phyloP scores from a whole-genome alignment of 2,113 vertebrate genomes.

The Willisornis vidua region DNA sequence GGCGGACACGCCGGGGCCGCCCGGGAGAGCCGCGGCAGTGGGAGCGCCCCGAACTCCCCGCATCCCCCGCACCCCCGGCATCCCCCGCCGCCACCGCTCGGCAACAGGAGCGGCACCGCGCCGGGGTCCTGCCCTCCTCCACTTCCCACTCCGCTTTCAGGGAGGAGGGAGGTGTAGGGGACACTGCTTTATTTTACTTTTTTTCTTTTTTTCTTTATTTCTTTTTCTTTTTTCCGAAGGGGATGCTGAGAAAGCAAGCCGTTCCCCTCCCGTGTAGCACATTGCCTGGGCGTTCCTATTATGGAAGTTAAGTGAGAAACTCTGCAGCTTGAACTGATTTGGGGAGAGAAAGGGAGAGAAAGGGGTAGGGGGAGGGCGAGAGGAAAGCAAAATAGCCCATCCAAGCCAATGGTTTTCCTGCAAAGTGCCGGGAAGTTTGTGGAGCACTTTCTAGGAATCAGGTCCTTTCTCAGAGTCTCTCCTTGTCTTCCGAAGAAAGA shows the following conservation, averaged over 20 bases:
- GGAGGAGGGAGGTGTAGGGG: background rate
- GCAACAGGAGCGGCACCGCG: background rate
- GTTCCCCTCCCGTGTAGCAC: constrained; percentile 28
- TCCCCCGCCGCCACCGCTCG: background rate
- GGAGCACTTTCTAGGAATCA: constrained; percentile 76
- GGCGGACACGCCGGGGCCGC: constrained; percentile 2
- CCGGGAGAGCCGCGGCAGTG: constrained; percentile 6
- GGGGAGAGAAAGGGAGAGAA: constrained; percentile 28
- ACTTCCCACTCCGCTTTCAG: constrained; percentile 37
- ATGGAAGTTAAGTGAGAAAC: constrained; percentile 76
- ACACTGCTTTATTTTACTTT: background rate
- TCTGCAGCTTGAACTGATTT: constrained; percentile 70
- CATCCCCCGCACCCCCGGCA: background rate
- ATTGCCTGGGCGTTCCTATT: constrained; percentile 54
- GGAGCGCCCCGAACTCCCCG: background rate
- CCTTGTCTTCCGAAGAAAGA: constrained; percentile 69
- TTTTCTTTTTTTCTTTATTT: no score
- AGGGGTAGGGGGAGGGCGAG: constrained; percentile 40
- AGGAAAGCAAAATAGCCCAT: constrained; percentile 20
- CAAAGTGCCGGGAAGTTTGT: constrained; percentile 75
- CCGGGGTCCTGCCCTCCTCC: constrained; percentile 39
- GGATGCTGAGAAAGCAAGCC: background rate
- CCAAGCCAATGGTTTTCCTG: constrained; percentile 60
- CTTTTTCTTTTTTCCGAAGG: background rate
- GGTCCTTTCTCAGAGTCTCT: constrained; percentile 47